A percentile compares a stretch with the other conserved stretches of the same genome.
Conservation (phyloP, 1,140 invertebrate genomes). For the Apocrypta bakeri region DNA sequence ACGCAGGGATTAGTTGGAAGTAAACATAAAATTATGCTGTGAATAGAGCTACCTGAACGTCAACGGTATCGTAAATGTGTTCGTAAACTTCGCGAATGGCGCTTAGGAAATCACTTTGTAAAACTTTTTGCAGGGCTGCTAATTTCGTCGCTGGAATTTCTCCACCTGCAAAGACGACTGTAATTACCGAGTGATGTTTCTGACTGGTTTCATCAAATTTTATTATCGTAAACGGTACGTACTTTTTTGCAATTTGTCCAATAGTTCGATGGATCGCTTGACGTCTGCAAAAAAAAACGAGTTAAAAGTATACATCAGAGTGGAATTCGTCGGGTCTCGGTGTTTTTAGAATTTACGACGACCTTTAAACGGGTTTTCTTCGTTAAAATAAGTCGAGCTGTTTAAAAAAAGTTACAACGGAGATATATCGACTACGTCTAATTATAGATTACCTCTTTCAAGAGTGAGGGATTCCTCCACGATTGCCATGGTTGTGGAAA, state of each 20-base stretch:
- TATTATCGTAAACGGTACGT: slow-evolving; percentile 59
- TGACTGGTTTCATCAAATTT: not conserved
- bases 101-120: slow-evolving; percentile 97
- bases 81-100: slow-evolving; percentile 99
- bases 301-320: slow-evolving; percentile 1
- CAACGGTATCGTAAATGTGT: slow-evolving; percentile 99
- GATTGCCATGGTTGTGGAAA: slow-evolving; percentile 68
- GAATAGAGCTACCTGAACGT: slow-evolving; percentile 82
- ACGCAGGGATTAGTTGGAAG: too few species aligned
- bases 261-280: slow-evolving; percentile 92
- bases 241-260: slow-evolving; percentile 95
- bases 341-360: not conserved
- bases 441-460: slow-evolving; percentile 70
- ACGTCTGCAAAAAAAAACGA: slow-evolving; percentile 86
- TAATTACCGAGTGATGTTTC: not conserved
- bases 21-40: not conserved
- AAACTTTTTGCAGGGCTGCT: slow-evolving; percentile 96
- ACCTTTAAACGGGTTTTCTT: not conserved
- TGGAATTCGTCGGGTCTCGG: not conserved
- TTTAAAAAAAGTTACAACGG: not conserved
- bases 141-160: slow-evolving; percentile 97
- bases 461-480: slow-evolving; percentile 75
- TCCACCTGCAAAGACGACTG: slow-evolving; percentile 77
- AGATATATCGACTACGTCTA: slow-evolving; percentile 4
- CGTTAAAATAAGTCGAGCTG: not conserved